Percentiles rank a stretch among this genome's conserved stretches.
Evolutionary conservation across 2,797 vertebrate genomes (phyloP).

Genomic region (Sitta carolinensis): DNA sequence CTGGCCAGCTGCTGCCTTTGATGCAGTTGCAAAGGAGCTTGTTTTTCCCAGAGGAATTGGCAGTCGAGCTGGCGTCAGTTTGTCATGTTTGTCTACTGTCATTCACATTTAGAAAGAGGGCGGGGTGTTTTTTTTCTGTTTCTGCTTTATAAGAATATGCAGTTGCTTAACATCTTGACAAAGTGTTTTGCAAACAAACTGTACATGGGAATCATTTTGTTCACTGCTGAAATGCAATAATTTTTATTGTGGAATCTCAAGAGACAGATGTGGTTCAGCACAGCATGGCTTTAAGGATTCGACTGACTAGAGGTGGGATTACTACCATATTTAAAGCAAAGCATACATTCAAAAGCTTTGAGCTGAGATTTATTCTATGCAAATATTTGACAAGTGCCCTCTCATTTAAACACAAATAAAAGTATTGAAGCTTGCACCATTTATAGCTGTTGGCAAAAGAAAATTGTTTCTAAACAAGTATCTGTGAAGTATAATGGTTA

Average conservation of each 20-base stretch:
- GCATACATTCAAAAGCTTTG: not conserved
- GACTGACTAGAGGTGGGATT: slow-evolving; percentile 7
- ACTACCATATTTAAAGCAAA: slow-evolving; percentile 31
- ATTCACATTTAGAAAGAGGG: not conserved
- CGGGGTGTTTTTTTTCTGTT: not conserved
- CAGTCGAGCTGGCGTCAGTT: not conserved
- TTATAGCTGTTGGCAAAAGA: slow-evolving; percentile 6
- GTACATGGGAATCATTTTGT: slow-evolving; percentile 28
- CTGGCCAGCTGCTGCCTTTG: not conserved
- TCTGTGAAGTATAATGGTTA: not conserved
- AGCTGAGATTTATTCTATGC: slow-evolving; percentile 4
- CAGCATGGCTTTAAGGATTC: not conserved
- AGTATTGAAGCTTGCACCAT: slow-evolving; percentile 16
- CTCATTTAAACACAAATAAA: slow-evolving; percentile 42
- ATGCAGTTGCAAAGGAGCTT: not conserved
- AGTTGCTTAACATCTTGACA: slow-evolving; percentile 41
- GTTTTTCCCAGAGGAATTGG: not conserved
- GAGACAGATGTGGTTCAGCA: slow-evolving; percentile 21
- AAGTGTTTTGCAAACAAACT: slow-evolving; percentile 57
- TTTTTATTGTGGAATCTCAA: slow-evolving; percentile 24
- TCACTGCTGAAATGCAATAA: not conserved
- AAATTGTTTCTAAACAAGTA: slow-evolving; percentile 35
- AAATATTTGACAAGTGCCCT: slow-evolving; percentile 12
- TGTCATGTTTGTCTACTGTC: not conserved
- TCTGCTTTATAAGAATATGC: not conserved